Evolutionary conservation across 37 sponge, comb jelly and placozoan species (phyloP).

Genomic region (Geodia barretti): DNA sequence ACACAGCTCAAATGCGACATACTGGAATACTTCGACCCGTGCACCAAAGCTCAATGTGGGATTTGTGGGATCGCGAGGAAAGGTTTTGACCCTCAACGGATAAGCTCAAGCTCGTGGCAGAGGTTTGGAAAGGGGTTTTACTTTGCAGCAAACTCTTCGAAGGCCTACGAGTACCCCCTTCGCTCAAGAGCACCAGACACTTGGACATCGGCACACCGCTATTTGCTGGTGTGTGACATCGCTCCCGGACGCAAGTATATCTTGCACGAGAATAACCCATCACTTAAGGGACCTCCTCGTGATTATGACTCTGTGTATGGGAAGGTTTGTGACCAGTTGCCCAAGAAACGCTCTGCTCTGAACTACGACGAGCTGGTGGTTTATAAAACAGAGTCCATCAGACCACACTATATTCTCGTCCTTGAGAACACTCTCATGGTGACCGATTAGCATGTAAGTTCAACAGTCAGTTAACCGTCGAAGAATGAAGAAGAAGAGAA

Average conservation of each 20-base stretch:
- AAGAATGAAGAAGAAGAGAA: too few species aligned
- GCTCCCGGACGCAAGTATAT: conserved; percentile 56
- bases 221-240: conserved; percentile 54
- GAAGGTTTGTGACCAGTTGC: conserved; percentile 5
- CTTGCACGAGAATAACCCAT: conserved; percentile 18
- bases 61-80: conserved; percentile 53
- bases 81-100: conserved; percentile 40
- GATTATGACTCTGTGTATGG: conserved; percentile 65
- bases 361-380: conserved; percentile 68
- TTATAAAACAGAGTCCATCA: conserved; percentile 29
- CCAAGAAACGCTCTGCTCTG: conserved; percentile 9
- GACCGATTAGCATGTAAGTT: too few species aligned
- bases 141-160: conserved; percentile 68
- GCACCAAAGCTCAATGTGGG: conserved; percentile 34
- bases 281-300: conserved; percentile 31
- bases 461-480: too few species aligned
- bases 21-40: conserved; percentile 6
- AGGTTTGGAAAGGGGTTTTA: conserved; percentile 70
- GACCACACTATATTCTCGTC: conserved; percentile 59
- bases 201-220: background rate
- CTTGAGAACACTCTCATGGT: too few species aligned
- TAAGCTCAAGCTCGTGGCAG: conserved; percentile 21
- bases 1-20: conserved; percentile 63
- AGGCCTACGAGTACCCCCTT: conserved; percentile 66
- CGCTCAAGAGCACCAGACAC: background rate